Conservation (phyloP, 2,888 invertebrate species). For the Andrena fulva region DNA sequence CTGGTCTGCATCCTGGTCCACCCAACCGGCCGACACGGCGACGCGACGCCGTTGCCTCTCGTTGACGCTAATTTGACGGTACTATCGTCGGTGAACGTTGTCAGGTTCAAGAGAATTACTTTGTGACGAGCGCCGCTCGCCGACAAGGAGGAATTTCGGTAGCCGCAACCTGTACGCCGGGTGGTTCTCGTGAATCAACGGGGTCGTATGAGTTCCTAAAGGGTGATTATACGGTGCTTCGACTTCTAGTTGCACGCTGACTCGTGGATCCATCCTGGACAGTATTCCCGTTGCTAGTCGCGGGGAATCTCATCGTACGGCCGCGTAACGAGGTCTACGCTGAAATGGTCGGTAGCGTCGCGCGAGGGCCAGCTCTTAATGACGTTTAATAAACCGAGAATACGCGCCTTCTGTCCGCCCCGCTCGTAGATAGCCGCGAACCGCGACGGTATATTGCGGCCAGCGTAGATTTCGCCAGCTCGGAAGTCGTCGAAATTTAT, state of each 20-base stretch:
- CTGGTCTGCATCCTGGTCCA: slow-evolving; percentile 41
- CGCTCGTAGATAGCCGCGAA: neutral
- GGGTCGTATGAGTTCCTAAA: neutral
- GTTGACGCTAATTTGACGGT: too few species aligned
- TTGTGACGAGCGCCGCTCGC: too few species aligned
- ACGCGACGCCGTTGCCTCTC: neutral
- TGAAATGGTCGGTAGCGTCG: neutral
- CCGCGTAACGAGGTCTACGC: neutral
- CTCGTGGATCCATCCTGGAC: neutral
- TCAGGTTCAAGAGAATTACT: too few species aligned
- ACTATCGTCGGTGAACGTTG: too few species aligned
- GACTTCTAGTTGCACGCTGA: too few species aligned
- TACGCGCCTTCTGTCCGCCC: slow-evolving; percentile 13
- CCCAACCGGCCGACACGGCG: slow-evolving; percentile 4
- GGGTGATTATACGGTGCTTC: neutral
- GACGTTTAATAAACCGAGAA: slow-evolving; percentile 31
- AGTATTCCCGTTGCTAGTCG: neutral
- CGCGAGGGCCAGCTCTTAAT: slow-evolving; percentile 2
- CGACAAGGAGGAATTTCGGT: too few species aligned
- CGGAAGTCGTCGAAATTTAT: slow-evolving; percentile 65
- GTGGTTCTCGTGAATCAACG: too few species aligned
- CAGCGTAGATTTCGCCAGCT: slow-evolving; percentile 39
- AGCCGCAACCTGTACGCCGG: too few species aligned
- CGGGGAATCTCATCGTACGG: neutral
- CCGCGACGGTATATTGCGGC: slow-evolving; percentile 22